Base-by-base conservation (phyloP, 2,797 vertebrate genomes). In the Tachyglossus aculeatus region DNA sequence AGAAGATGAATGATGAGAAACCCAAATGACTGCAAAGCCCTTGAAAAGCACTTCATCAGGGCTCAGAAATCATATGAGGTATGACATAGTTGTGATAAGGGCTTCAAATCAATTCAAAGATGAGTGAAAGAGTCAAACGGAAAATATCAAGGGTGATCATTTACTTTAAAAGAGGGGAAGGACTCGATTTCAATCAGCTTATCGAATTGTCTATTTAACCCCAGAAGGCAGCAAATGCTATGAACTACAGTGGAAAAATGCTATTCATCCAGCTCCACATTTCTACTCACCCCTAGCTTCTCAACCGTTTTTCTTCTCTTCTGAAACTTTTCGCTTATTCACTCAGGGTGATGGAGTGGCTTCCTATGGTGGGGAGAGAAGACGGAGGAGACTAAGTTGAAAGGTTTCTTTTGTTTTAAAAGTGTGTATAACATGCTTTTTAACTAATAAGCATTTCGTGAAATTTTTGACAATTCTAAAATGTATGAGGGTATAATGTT, bases 171-270 rank as follows among this genome's bases (percentile, higher is more conserved):
- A n/a, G n/a, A n/a, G n/a, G n/a, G n/a, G 2, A 48, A 5, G 25
- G 18, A 51, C 21, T 50, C 3, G 21, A 3, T 45, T 51, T 44
- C 18, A 37, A 44, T 60, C 39, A 54, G 50, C 14, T 45, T 19
- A 37, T 66, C 59, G 65, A 63, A 41, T 9, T 27, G 33, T 45
- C 10, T 63, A n/a, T 75, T 65, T 74, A 9, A 39, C 22, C 22
- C 13, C 25, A 48, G 44, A 4, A n/a, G n/a, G 11, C 52, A 52
- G 21, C 34, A 57, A 27, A 44, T n/a, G 52, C 16, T 21, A 9
- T 32, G 6, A 74, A 2, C 31, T 50, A 54, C 62, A 15, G 12
- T 36, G 64, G 14, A 64, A 19, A 51, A 1, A 4, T 5, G 18
- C 18, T 43, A 36, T 38, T 2, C 11, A 45, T 67, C 36, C 67